Evolutionary conservation across 64 coral and sea anemone species (phyloP).

Genomic region (Anthopleura sola): DNA sequence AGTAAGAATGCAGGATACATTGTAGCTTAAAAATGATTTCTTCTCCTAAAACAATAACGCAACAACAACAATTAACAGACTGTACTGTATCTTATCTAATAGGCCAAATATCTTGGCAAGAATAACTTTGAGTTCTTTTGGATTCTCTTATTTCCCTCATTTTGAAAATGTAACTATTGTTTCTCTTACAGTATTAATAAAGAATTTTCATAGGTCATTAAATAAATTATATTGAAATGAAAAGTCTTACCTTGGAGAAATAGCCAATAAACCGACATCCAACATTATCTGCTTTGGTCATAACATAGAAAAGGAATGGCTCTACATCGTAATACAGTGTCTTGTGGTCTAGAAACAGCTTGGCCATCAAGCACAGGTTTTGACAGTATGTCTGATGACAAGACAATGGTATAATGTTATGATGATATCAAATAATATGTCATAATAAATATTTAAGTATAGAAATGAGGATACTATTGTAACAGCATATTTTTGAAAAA

Average conservation of each 20-base stretch:
- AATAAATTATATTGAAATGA: neutral
- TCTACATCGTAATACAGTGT: conserved; percentile 97
- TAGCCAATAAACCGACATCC: conserved; percentile 96
- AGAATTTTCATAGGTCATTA: too few relatives aligned
- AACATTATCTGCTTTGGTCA: conserved; percentile 80
- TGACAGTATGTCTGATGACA: conserved; percentile 78
- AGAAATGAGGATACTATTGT: too few relatives aligned
- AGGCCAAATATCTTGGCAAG: too few relatives aligned
- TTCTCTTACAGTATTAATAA: too few relatives aligned
- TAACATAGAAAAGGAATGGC: conserved; percentile 94
- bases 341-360: conserved; percentile 95
- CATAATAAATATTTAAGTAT: too few relatives aligned
- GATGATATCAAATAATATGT: too few relatives aligned
- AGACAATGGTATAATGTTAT: too few relatives aligned
- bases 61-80: too few relatives aligned
- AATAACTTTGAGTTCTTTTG: too few relatives aligned
- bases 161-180: too few relatives aligned
- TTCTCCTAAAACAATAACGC: conserved; percentile 66
- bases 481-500: too few relatives aligned
- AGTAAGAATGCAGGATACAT: conserved; percentile 92
- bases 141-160: neutral
- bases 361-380: conserved; percentile 93
- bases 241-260: conserved; percentile 81
- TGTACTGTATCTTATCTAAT: too few relatives aligned
- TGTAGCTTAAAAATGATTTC: conserved; percentile 94